Evolutionary conservation across 2,797 vertebrate species (phyloP).

Genomic region (Coilia nasus): DNA sequence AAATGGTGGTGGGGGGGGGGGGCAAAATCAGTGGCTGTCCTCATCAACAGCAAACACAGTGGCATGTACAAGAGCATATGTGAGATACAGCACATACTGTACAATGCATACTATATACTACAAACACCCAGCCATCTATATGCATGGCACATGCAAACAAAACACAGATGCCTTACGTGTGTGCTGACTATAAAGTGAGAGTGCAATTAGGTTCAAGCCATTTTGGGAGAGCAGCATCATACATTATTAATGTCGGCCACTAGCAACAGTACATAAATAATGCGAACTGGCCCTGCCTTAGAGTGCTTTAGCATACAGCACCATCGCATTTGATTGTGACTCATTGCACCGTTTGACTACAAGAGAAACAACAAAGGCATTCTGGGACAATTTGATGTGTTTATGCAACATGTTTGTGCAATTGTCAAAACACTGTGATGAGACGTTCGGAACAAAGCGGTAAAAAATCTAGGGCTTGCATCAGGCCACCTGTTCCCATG

Average conservation of each 20-base stretch:
- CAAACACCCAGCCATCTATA: background rate
- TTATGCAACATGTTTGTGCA: background rate
- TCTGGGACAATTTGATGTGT: slow-evolving; percentile 14
- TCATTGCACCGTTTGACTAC: background rate
- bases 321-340: background rate
- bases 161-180: background rate
- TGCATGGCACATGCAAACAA: background rate
- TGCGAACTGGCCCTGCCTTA: background rate
- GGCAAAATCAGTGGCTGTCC: background rate
- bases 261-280: slow-evolving; percentile 7
- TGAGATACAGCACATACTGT: background rate
- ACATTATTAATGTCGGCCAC: background rate
- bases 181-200: background rate
- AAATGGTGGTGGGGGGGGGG: background rate
- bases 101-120: background rate
- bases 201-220: background rate
- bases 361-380: background rate
- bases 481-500: background rate
- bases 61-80: background rate
- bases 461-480: background rate
- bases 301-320: background rate
- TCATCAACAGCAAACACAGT: background rate
- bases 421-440: background rate
- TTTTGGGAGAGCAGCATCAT: background rate
- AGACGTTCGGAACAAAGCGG: background rate